Conservation (phyloP, 2,797 vertebrate species). For the Rhynchonycteris naso region DNA sequence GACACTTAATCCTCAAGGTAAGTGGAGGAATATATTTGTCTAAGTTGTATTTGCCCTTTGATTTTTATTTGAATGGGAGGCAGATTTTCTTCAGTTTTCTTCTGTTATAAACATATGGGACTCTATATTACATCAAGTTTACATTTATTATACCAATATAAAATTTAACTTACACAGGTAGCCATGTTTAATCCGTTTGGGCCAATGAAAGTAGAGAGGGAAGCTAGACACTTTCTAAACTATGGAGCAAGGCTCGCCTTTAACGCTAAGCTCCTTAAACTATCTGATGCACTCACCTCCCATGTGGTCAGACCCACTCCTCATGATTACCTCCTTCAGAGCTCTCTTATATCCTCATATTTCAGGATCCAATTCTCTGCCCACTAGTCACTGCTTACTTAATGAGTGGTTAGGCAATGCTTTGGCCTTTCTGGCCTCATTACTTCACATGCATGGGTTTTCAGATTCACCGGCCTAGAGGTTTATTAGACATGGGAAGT, state of each 20-base stretch:
- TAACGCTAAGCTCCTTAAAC: not conserved
- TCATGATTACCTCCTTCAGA: not conserved
- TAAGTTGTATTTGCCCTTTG: not conserved
- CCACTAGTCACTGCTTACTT: not conserved
- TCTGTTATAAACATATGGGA: not conserved
- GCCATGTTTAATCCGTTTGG: not conserved
- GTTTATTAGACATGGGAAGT: not conserved
- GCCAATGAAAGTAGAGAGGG: not conserved
- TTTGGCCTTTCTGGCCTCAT: not conserved
- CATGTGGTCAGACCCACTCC: rapidly evolving
- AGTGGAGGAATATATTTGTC: conserved; percentile 60
- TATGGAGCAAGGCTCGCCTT: not conserved
- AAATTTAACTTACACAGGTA: not conserved
- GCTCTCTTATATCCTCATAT: not conserved
- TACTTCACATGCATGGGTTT: not conserved
- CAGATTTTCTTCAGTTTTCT: conserved; percentile 15
- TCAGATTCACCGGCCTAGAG: not conserved
- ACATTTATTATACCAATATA: not conserved
- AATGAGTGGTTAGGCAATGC: not conserved
- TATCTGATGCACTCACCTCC: not conserved
- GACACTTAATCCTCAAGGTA: conserved; percentile 94
- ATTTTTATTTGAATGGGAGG: not conserved
- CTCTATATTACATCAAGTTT: not conserved
- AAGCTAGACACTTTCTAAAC: not conserved
- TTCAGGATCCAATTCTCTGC: not conserved